Base-by-base conservation (phyloP, 2,888 invertebrate species). In the Drosophila atripex region DNA sequence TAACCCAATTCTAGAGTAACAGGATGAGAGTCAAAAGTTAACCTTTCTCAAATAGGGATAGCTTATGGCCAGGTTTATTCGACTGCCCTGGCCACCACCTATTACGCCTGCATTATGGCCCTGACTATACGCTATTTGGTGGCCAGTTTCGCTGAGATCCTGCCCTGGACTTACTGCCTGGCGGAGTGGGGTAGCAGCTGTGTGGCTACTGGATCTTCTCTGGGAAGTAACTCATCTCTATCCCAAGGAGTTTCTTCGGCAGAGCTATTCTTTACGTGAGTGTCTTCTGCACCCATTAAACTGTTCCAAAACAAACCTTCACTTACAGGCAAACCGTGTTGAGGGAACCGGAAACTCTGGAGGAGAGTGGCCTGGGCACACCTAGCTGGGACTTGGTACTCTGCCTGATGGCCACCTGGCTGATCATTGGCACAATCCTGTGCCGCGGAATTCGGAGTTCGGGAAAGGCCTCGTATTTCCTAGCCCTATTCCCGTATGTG, bases 81-180 rank as follows among this genome's bases (percentile, higher is more conserved):
- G 0, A 93, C 93, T 1, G 91, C 92, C 0, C 91, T 93, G 60
- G 94, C 94, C 0, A 93, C 93, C n/a, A 93, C 94, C 0, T 95
- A 95, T 79, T 95, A 95, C 86, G 94, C 94, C 63, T 93, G 93
- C 6, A 88, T 95, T 23, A 94, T 95, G 94, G 94, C 94, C 0
- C 77, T 95, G 23, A 94, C 94, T 0, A 89, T 95, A 7, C 94
- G 93, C 76, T 95, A 95, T 88, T 91, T 95, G 75, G 80, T 94
- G 47, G 92, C 93, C 30, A 95, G 95, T 0, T 94, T 95, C 80
- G 92, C 92, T 3, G 88, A 92, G 0, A 90, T 92, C 5, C 88
- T 95, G 18, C 95, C 95, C 0, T 95, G 95, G 95, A 91, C 94
- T 0, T 88, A 91, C 35, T 95, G 95, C 73, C 89, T 92, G 14